Evolutionary conservation across 1,140 invertebrate species (phyloP).

Genomic region (Ceratina australensis): DNA sequence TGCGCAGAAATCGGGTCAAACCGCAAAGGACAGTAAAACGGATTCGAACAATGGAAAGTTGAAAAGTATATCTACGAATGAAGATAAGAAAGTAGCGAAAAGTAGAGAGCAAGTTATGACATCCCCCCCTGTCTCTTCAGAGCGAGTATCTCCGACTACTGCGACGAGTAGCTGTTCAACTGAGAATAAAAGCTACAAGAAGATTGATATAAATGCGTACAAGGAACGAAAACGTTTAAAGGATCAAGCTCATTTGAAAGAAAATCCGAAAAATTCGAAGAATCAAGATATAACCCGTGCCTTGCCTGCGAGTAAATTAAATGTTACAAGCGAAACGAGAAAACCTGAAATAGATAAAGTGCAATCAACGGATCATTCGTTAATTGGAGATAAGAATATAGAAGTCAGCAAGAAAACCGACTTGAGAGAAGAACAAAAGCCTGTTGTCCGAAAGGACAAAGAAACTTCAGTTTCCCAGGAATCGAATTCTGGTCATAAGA

Average conservation of each 20-base stretch:
- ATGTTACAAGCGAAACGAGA: not conserved
- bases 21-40: not conserved
- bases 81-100: not conserved
- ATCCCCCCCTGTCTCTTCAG: not conserved
- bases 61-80: not conserved
- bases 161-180: not conserved
- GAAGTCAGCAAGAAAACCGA: not conserved
- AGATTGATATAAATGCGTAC: slow-evolving; percentile 74
- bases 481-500: not conserved
- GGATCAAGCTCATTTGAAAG: slow-evolving; percentile 49
- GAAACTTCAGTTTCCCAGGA: not conserved
- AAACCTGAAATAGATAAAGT: not conserved
- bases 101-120: not conserved
- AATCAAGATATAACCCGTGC: not conserved
- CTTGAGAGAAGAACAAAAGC: not conserved
- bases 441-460: not conserved
- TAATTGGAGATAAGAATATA: not conserved
- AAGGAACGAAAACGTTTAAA: slow-evolving; percentile 71
- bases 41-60: not conserved
- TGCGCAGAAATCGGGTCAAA: not conserved
- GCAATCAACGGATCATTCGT: not conserved
- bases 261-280: not conserved
- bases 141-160: not conserved
- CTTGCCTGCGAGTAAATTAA: not conserved
- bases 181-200: slow-evolving; percentile 54